Evolutionary conservation across 2,888 invertebrate genomes (phyloP).

Genomic region (Nemurella pictetii): DNA sequence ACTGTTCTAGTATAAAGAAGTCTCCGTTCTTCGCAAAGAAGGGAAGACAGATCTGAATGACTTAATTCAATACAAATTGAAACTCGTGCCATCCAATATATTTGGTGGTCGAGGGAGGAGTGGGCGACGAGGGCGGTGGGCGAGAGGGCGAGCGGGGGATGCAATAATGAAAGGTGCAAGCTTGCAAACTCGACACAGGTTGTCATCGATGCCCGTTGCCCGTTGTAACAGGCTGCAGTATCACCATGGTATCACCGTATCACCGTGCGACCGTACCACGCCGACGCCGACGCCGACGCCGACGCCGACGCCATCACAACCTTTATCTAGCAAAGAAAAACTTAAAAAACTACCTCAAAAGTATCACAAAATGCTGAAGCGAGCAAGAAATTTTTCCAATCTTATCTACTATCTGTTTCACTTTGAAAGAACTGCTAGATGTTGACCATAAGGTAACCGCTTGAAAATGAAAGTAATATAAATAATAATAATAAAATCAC

Average conservation of each 20-base stretch:
- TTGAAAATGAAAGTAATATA: too few species aligned
- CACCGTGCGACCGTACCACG: too few species aligned
- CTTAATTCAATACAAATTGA: constrained; percentile 25
- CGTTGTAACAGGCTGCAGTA: neutral
- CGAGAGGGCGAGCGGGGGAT: too few species aligned
- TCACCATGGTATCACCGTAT: neutral
- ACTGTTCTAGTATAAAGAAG: neutral
- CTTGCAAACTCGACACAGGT: constrained; percentile 34
- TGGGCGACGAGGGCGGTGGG: neutral
- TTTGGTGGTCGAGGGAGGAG: neutral
- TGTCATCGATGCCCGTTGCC: too few species aligned
- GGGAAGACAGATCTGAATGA: neutral
- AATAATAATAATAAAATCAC: too few species aligned
- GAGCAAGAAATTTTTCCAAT: constrained; percentile 36
- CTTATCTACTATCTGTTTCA: constrained; percentile 29
- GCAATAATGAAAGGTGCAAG: constrained; percentile 33
- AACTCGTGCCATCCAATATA: neutral
- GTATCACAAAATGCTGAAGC: constrained; percentile 39
- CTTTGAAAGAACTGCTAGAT: neutral
- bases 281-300: neutral
- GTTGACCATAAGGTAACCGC: too few species aligned
- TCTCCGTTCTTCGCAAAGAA: neutral
- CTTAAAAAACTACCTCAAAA: constrained; percentile 24
- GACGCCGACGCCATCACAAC: constrained; percentile 10
- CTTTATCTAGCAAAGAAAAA: constrained; percentile 16